Percentiles rank a stretch among this genome's conserved stretches.
These are phyloP conservation scores for Falco rusticolus DNA, from an alignment of 2,797 vertebrate genomes.

Conservation along the genomic window DNA sequence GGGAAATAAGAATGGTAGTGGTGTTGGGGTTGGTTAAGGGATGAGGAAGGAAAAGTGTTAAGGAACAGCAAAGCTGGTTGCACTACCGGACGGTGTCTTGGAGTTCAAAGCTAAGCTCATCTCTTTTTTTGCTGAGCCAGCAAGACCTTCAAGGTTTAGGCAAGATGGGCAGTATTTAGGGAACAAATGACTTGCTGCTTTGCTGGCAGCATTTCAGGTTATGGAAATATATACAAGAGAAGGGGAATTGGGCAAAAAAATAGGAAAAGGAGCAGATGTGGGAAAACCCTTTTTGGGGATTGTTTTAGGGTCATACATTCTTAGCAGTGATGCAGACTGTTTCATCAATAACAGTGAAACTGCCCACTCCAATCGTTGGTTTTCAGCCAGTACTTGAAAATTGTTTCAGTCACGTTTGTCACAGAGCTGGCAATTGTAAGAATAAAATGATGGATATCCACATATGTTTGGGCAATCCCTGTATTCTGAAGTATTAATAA, in stretches of 20 bases:
- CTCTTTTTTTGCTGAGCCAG: constrained; percentile 36
- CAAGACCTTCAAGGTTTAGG: background rate
- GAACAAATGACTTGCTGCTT: background rate
- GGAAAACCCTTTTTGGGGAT: background rate
- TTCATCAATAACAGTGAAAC: background rate
- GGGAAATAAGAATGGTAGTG: accelerated
- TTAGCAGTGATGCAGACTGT: background rate
- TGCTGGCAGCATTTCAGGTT: background rate
- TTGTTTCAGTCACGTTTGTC: background rate
- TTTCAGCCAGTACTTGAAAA: background rate
- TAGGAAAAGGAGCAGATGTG: background rate
- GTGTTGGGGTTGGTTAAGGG: background rate
- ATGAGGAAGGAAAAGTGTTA: background rate
- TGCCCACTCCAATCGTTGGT: background rate
- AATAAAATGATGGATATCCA: background rate
- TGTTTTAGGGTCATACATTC: background rate
- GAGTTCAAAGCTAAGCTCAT: background rate
- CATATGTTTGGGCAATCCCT: background rate
- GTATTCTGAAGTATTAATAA: background rate
- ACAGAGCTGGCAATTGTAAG: background rate
- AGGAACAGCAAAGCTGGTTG: background rate
- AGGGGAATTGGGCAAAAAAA: background rate
- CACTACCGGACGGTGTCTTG: background rate
- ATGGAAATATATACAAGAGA: background rate
- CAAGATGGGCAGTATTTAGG: background rate